phyloP scores from a whole-genome alignment of 2,888 invertebrate genomes.

The Chloromyia formosa region DNA sequence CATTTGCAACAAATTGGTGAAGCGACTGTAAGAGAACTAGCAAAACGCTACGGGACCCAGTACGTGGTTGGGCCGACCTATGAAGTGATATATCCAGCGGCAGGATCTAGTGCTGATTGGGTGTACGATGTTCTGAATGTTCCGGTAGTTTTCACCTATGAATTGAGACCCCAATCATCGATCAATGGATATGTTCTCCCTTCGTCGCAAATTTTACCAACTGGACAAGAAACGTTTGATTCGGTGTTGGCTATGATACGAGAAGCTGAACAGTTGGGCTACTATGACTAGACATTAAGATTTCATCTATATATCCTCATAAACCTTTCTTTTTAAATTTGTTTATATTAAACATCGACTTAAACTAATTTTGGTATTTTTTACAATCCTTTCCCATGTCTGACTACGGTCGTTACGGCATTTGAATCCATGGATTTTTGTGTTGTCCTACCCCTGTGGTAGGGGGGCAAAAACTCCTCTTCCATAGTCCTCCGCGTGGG shows the following conservation, averaged over 20 bases:
- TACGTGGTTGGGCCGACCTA: conserved; percentile 65
- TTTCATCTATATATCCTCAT: too few species aligned
- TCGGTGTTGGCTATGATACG: conserved; percentile 64
- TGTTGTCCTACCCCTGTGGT: too few species aligned
- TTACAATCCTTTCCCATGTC: too few species aligned
- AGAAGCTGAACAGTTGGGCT: conserved; percentile 64
- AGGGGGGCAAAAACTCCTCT: too few species aligned
- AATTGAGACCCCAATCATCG: conserved; percentile 62
- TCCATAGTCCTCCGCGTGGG: too few species aligned
- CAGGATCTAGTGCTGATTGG: conserved; percentile 73
- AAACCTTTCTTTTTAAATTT: neutral
- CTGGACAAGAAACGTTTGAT: conserved; percentile 72
- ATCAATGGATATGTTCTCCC: conserved; percentile 73
- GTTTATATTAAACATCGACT: too few species aligned
- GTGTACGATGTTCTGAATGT: conserved; percentile 68
- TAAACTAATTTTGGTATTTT: too few species aligned
- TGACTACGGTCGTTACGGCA: too few species aligned
- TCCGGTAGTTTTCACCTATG: conserved; percentile 71
- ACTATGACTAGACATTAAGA: conserved; percentile 51
- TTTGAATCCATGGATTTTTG: too few species aligned
- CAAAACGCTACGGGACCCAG: conserved; percentile 61
- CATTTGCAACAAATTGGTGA: conserved; percentile 63
- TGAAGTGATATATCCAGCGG: conserved; percentile 66
- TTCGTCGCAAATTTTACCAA: conserved; percentile 70
- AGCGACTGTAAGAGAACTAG: conserved; percentile 56